Evolutionary conservation across 1,140 invertebrate species (phyloP).

Genomic region (Solen grandis): DNA sequence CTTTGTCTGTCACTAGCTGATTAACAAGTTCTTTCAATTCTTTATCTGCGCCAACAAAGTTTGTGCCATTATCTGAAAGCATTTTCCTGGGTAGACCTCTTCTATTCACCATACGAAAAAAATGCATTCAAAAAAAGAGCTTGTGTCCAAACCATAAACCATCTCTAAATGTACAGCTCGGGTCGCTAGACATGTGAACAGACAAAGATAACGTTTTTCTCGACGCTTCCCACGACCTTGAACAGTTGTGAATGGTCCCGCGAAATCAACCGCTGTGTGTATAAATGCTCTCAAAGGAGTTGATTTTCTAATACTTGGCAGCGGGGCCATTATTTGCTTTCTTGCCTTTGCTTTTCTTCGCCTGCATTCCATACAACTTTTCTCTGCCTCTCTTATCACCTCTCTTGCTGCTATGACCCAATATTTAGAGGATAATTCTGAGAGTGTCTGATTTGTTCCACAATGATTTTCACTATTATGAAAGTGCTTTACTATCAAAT

Average conservation of each 20-base stretch:
- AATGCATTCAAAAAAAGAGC: constrained; percentile 33
- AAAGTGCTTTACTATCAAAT: constrained; percentile 3
- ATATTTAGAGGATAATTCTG: background rate
- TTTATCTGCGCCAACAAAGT: constrained; percentile 37
- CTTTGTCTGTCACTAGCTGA: constrained; percentile 2
- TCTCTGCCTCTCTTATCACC: background rate
- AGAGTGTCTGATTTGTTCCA: background rate
- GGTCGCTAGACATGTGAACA: constrained; percentile 39
- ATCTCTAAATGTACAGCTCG: constrained; percentile 53
- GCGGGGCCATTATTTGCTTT: constrained; percentile 33
- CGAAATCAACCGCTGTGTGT: constrained; percentile 34
- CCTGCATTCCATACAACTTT: background rate
- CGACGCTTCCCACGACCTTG: background rate
- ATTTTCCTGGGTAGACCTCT: constrained; percentile 11
- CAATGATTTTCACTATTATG: constrained; percentile 1
- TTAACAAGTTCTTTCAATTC: constrained; percentile 14
- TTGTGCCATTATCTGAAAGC: constrained; percentile 50
- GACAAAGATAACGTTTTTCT: constrained; percentile 40
- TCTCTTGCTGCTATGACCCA: background rate
- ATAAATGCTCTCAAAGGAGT: constrained; percentile 1
- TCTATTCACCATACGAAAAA: background rate
- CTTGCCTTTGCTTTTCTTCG: background rate
- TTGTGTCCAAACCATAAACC: constrained; percentile 32
- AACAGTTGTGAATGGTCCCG: constrained; percentile 43
- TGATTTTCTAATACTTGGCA: background rate